Evolutionary conservation across 1,140 invertebrate species (phyloP).

Genomic region (Harpegnathos saltator): DNA sequence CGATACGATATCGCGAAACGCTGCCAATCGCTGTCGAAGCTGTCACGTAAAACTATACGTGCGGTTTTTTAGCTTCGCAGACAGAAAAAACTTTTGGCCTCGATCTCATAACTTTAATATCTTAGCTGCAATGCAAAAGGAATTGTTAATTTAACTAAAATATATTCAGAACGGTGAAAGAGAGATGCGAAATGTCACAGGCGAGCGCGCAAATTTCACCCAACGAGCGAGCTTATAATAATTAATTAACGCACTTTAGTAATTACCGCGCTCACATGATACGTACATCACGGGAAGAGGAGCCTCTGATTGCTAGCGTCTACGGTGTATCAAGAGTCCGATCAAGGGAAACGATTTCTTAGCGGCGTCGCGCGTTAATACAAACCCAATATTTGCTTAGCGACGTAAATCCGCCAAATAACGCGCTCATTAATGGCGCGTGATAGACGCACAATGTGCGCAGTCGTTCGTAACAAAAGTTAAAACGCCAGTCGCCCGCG

Average conservation of each 20-base stretch:
- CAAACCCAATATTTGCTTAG: not conserved
- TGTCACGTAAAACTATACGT: too few species aligned
- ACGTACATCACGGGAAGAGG: not conserved
- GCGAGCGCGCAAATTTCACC: too few species aligned
- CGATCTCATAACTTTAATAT: too few species aligned
- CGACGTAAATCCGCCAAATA: not conserved
- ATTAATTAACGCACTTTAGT: conserved; percentile 5
- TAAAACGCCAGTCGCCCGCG: not conserved
- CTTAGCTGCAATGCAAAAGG: too few species aligned
- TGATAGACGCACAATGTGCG: not conserved
- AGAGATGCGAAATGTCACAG: too few species aligned
- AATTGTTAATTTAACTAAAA: too few species aligned
- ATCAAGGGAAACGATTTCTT: not conserved
- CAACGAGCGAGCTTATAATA: too few species aligned
- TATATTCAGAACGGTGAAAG: too few species aligned
- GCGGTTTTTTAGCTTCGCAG: too few species aligned
- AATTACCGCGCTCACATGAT: conserved; percentile 16
- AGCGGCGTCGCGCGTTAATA: not conserved
- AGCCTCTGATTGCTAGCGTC: not conserved
- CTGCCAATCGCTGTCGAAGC: too few species aligned
- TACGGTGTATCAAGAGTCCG: not conserved
- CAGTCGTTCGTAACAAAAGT: not conserved
- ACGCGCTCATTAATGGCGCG: conserved; percentile 22
- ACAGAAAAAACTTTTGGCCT: too few species aligned
- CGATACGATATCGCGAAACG: too few species aligned